Evolutionary conservation across 2,888 invertebrate species (phyloP).

Genomic region (Anarsia innoxiella): DNA sequence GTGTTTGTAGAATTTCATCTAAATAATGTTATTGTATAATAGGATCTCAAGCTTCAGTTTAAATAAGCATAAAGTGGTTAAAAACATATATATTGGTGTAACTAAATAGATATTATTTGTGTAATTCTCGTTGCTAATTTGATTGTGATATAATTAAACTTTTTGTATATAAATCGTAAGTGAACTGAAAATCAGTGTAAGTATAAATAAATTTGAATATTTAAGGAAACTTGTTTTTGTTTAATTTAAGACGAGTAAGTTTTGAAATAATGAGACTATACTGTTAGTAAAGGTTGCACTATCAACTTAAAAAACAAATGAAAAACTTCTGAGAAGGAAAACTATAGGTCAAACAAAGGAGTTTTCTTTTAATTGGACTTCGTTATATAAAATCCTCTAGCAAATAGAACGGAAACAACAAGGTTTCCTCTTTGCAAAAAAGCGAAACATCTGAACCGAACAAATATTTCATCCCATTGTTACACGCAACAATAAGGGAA

Average conservation of each 20-base stretch:
- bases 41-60: constrained; percentile 20
- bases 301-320: background rate
- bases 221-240: constrained; percentile 24
- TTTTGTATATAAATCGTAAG: constrained; percentile 59
- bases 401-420: constrained; percentile 4
- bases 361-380: constrained; percentile 14
- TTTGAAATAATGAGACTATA: constrained; percentile 1
- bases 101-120: constrained; percentile 38
- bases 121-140: constrained; percentile 56
- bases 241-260: constrained; percentile 16
- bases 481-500: constrained; percentile 17
- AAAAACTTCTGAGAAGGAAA: background rate
- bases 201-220: constrained; percentile 44
- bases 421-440: background rate
- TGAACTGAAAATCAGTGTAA: constrained; percentile 55
- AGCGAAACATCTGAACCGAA: no score
- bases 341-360: constrained; percentile 12
- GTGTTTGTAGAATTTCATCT: constrained; percentile 12
- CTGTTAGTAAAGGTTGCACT: background rate
- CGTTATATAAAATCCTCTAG: no score
- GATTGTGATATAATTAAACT: constrained; percentile 56
- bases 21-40: no score
- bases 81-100: constrained; percentile 44
- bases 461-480: constrained; percentile 19
- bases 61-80: constrained; percentile 29